Evolutionary conservation across 2,888 invertebrate species (phyloP), one percentile per base, ranked within the genome.

Genomic region (Ernsta delagoae): DNA sequence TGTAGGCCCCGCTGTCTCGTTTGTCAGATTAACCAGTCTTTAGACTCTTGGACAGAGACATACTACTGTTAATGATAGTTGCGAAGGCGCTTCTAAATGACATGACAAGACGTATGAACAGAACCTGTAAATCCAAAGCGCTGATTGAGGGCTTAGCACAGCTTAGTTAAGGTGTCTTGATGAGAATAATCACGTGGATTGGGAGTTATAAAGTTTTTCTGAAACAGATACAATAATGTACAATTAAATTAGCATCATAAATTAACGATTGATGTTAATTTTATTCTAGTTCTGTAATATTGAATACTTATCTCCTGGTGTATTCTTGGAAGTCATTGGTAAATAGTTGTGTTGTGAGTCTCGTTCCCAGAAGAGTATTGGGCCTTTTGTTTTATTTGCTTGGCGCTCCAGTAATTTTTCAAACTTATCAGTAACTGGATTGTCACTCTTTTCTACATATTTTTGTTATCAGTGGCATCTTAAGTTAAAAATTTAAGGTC

Each of bases 21-120:
- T 60, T 66, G 66, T 66, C 66, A 43, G 66, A 54, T 53, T 59
- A 53, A 66, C 59, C 60, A 66, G 59, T 66, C 65, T 48, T 24
- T 36, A 36, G 16, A 6, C 12, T 65, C 7, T 36, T 24, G 12
- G 65, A 59, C 65, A 65, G 24, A 53, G 39, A 63, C 63, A 57
- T 56, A 54, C 16, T 39, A 12, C 50, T 59, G 36, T 31, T 7
- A 50, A 48, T 36, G 61, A 50, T 48, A 31, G 12, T 48, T 48
- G 36, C 7, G 57, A 12, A 50, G 36, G 60, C 41, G 41, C 43
- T 31, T 50, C 36, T 48, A 7, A 61, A 34, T 61, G 59, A 59
- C 59, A 43, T 61, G 65, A 59, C 59, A 53, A 53, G 59, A 59
- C 59, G 9, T 31, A 39, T 59, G 12, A 59, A 59, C 65, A 48